Evolutionary conservation across 2,113 vertebrate genomes (phyloP).

Genomic region (Aix galericulata): DNA sequence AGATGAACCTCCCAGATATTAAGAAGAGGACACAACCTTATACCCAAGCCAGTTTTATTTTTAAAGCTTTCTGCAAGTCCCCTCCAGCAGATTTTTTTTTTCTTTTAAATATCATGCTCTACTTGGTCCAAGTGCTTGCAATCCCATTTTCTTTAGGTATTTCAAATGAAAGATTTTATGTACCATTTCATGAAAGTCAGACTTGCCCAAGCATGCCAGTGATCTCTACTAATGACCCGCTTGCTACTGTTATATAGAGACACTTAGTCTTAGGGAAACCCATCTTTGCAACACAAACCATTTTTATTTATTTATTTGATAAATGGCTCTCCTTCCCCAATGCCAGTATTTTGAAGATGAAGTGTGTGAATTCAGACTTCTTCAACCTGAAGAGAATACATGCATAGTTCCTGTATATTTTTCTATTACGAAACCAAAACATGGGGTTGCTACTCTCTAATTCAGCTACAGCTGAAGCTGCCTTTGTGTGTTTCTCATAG

Average conservation of each 20-base stretch:
- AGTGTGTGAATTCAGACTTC: not conserved
- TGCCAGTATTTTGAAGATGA: not conserved
- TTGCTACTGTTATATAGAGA: not conserved
- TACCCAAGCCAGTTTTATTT: not conserved
- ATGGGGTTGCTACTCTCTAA: not conserved
- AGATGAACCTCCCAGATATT: not conserved
- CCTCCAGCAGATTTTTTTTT: not conserved
- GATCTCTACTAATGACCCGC: not conserved
- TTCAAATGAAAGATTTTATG: not conserved
- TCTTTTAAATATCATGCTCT: not conserved
- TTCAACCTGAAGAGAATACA: not conserved
- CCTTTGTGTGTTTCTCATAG: not conserved
- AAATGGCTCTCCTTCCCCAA: not conserved
- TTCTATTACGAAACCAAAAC: not conserved
- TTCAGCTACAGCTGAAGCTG: not conserved
- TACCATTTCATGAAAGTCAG: not conserved
- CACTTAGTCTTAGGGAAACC: not conserved
- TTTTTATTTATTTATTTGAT: not conserved
- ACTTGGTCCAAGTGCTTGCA: not conserved
- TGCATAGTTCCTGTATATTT: not conserved
- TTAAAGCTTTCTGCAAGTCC: not conserved
- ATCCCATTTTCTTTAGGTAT: not conserved
- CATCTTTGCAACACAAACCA: not conserved
- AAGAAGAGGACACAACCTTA: not conserved
- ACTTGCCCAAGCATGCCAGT: not conserved